Evolutionary conservation across 2,113 vertebrate species (phyloP), one percentile per base, ranked within the genome.

Genomic region (Muscicapa adusta): DNA sequence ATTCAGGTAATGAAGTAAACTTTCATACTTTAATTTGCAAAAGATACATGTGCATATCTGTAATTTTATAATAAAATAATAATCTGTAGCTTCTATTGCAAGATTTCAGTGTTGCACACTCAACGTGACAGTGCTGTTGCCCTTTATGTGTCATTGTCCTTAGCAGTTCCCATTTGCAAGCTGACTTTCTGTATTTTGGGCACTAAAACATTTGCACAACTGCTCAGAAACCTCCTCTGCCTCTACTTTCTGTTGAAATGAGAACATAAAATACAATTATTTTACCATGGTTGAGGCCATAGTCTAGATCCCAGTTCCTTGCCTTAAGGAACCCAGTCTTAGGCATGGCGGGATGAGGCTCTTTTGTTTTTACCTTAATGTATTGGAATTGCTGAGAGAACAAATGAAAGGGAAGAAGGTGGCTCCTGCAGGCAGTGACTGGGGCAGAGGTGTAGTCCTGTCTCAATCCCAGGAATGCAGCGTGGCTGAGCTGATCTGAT

Each of bases 31-130:
- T 7, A 15, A 24, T 42, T 71, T 40, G 19, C 25, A 19, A n/a
- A 14, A 68, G 5, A 10, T 47, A 23, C 0, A 0, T 56, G 8
- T 67, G 13, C 7, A 1, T 75, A 2, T 3, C 4, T 42, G 12
- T 42, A 22, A 31, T 68, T 79, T 82, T 63, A 22, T n/a, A 60
- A 42, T 53, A 40, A 53, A 57, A 43, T 38, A 36, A 11, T 31
- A 31, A 50, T 17, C 16, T 3, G 0, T 14, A 48, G 38, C 8
- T 91, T 51, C 65, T 73, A 31, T 42, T 63, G 57, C 19, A 75
- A 48, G 61, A 63, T 63, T 26, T 12, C 2, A 23, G 16, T n/a
- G 40, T 60, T 47, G 45, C 43, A 14, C 17, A 19, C 58, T 36
- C 31, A 67, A 5, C 2, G 0, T 22, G 31, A 65, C 12, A 28